Conservation (phyloP, 2,113 vertebrate genomes). For the Oreocharis arfaki region DNA sequence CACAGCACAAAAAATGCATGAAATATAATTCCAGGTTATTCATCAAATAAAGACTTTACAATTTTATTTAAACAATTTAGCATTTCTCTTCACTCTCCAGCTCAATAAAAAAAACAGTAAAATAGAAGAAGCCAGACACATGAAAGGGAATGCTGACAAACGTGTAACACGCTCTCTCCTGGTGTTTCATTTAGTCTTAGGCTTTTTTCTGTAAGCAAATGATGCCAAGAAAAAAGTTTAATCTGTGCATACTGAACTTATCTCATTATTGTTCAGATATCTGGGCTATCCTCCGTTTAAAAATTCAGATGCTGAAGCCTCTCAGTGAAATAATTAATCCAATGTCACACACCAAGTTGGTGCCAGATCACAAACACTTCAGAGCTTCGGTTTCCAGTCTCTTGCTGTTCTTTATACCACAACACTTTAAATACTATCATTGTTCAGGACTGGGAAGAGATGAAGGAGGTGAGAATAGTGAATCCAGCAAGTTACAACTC, state of each 20-base stretch:
- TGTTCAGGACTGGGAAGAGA: background rate
- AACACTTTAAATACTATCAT: background rate
- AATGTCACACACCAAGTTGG: background rate
- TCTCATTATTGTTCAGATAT: background rate
- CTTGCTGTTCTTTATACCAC: background rate
- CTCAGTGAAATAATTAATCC: background rate
- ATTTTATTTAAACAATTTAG: background rate
- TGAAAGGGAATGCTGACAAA: constrained; percentile 38
- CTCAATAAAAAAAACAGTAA: background rate
- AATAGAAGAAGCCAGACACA: background rate
- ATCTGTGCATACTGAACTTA: background rate
- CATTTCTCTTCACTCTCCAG: background rate
- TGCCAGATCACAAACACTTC: background rate
- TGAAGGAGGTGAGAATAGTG: background rate
- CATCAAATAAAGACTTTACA: background rate
- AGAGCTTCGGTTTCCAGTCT: background rate
- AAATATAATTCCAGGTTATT: background rate
- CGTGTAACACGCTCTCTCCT: background rate
- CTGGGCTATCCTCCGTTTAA: background rate
- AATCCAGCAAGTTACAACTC: background rate
- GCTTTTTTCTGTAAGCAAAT: background rate
- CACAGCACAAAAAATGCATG: background rate
- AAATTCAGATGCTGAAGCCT: background rate
- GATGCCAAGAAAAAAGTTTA: background rate
- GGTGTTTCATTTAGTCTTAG: background rate